Base-by-base conservation (phyloP, 2,888 invertebrate genomes). In the Keiferia lycopersicella region DNA sequence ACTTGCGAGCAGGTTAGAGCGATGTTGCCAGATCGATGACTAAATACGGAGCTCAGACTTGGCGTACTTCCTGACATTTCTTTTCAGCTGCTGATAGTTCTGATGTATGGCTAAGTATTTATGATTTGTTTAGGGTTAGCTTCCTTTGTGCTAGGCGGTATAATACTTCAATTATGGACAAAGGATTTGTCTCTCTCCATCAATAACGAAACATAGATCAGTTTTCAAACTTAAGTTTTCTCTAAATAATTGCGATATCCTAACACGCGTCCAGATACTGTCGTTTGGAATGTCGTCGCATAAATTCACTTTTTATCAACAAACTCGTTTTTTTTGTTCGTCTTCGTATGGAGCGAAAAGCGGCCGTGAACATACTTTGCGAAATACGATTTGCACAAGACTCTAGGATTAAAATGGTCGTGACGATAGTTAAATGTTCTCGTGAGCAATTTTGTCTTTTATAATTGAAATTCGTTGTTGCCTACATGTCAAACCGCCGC, bases 281-380 rank as follows among this genome's bases (percentile, higher is more conserved):
- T 6, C 26, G 53, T 56, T 34, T 26, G 34, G 56, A 56, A 34
- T 56, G 56, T 56, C 56, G 56, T 56, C 56, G 34, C n/a, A 16
- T 56, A 34, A 34, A 56, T 30, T 56, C 56, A 56, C 56, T 56
- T 56, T 56, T 56, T 56, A 26, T 22, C 51, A 14, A 56, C 30
- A n/a, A 2, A 8, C 30, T 53, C 18, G 53, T 56, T 8, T 56
- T 34, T n/a, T 14, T 56, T 26, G 3, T n/a, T n/a, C 14, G 20
- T 20, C 45, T 45, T 45, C 16, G 3, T 45, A 16, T 45, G 45
- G 45, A 45, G 45, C 45, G n/a, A 45, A 41, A 41, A 45, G n/a
- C 8, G 16, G 45, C 45, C 45, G 16, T 2, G 16, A 1, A n/a
- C 1, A 45, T 45, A n/a, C 3, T 45, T 51, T 51, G 51, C 51